Evolutionary conservation across 2,113 vertebrate genomes (phyloP).

Genomic region (Leiothrix lutea): DNA sequence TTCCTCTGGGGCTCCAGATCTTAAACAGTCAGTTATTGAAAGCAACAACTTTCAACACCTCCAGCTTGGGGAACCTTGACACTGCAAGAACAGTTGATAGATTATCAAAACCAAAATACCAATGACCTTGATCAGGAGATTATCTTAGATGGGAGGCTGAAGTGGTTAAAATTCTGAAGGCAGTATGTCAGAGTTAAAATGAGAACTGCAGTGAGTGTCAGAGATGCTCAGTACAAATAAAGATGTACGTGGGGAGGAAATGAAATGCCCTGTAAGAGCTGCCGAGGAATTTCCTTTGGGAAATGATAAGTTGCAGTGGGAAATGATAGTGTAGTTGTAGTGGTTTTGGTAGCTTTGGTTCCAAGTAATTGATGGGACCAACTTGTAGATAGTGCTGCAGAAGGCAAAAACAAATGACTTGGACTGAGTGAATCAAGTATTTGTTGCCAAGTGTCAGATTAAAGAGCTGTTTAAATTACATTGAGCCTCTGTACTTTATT

Average conservation of each 20-base stretch:
- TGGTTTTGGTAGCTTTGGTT: not conserved
- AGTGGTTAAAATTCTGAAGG: not conserved
- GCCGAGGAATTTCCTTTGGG: not conserved
- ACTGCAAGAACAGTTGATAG: not conserved
- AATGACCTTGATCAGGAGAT: not conserved
- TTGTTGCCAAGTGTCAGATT: not conserved
- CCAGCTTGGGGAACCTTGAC: not conserved
- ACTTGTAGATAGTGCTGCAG: not conserved
- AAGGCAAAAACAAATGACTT: not conserved
- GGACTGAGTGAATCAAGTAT: not conserved
- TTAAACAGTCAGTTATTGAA: not conserved
- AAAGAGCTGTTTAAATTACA: not conserved
- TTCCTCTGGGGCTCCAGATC: not conserved
- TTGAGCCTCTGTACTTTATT: not conserved
- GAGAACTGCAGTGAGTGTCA: not conserved
- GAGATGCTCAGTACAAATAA: not conserved
- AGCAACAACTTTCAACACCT: not conserved
- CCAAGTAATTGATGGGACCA: not conserved
- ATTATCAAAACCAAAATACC: not conserved
- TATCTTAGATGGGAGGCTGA: not conserved
- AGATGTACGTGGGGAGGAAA: not conserved
- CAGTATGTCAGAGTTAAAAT: not conserved
- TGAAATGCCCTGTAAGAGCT: fast-evolving
- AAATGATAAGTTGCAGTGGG: not conserved
- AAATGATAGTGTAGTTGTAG: not conserved